Evolutionary conservation across 2,797 vertebrate genomes (phyloP).

Genomic region (Morus bassanus): DNA sequence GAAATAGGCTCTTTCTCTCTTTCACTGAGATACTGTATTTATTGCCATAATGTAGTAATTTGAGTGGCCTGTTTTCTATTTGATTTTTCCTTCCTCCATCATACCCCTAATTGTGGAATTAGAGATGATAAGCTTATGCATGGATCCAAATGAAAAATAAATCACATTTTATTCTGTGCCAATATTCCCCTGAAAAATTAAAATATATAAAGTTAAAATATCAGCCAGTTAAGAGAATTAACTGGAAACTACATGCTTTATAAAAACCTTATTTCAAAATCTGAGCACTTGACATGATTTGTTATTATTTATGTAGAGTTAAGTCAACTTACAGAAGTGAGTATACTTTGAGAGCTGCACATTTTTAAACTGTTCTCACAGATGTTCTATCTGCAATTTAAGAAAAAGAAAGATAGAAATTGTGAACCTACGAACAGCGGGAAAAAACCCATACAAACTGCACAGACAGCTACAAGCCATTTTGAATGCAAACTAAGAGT

Average conservation of each 20-base stretch:
- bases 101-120: background rate
- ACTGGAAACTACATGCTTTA: background rate
- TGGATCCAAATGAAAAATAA: background rate
- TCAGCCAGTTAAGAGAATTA: background rate
- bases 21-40: background rate
- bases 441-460: background rate
- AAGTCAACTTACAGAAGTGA: background rate
- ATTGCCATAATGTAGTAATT: background rate
- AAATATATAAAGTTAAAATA: background rate
- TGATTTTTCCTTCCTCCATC: background rate
- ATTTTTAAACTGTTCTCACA: background rate
- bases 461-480: background rate
- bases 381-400: background rate
- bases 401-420: background rate
- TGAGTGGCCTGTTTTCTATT: background rate
- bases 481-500: background rate
- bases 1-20: background rate
- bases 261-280: background rate
- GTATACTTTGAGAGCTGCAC: background rate
- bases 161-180: background rate
- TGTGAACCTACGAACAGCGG: background rate
- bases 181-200: background rate
- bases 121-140: background rate
- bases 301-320: background rate
- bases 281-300: background rate